Evolutionary conservation across 1,140 invertebrate species (phyloP).

Genomic region (Drosophila saltans): DNA sequence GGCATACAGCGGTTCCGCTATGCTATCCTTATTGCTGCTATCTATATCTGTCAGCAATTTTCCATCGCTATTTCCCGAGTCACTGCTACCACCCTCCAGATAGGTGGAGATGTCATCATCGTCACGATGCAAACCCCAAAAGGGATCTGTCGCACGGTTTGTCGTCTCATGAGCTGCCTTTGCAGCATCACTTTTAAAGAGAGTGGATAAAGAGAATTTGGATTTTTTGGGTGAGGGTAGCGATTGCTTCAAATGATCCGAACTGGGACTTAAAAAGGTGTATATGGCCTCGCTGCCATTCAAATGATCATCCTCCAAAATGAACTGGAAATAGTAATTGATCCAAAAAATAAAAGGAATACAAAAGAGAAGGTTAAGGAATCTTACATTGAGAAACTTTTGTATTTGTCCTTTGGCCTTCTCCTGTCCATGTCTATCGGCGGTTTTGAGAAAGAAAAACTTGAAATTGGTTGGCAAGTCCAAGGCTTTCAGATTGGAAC

Average conservation of each 20-base stretch:
- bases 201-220: constrained; percentile 91
- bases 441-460: constrained; percentile 91
- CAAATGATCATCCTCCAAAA: constrained; percentile 92
- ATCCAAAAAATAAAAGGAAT: neutral
- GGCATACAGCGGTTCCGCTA: constrained; percentile 94
- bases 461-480: constrained; percentile 92
- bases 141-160: constrained; percentile 70
- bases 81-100: constrained; percentile 84
- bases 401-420: constrained; percentile 93
- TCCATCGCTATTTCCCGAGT: constrained; percentile 81
- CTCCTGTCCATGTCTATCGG: constrained; percentile 90
- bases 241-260: constrained; percentile 92
- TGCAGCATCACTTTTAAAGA: constrained; percentile 90
- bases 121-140: constrained; percentile 83
- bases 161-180: constrained; percentile 62
- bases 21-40: constrained; percentile 87
- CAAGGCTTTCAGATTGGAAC: constrained; percentile 90
- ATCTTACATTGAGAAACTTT: constrained; percentile 91
- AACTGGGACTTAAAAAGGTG: constrained; percentile 94
- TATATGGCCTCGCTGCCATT: constrained; percentile 95
- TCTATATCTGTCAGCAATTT: constrained; percentile 85
- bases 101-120: constrained; percentile 90
- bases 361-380: too few relatives aligned
- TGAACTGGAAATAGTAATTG: constrained; percentile 85
- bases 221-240: constrained; percentile 91